Evolutionary conservation across 2,888 invertebrate genomes (phyloP).

Genomic region (Drosophila monieri): DNA sequence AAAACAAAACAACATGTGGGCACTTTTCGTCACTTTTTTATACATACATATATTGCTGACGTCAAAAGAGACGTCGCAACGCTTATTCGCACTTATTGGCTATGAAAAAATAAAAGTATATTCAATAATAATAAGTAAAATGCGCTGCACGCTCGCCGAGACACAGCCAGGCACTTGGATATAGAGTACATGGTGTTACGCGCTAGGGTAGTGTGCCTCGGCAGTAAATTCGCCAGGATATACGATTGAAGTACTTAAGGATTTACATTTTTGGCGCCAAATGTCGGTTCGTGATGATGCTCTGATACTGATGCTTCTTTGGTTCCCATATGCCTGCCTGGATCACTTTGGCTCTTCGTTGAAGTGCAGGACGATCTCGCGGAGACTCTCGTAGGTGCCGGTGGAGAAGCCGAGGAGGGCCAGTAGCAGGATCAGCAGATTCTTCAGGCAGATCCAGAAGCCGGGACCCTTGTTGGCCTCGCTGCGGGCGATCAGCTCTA

Average conservation of each 20-base stretch:
- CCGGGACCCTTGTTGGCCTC: constrained; percentile 85
- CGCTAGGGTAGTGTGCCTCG: too few relatives aligned
- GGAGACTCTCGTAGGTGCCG: constrained; percentile 90
- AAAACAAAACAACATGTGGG: constrained; percentile 1
- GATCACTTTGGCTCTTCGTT: constrained; percentile 43
- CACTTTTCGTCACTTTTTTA: constrained; percentile 3
- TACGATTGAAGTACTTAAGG: not conserved
- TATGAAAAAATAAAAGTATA: constrained; percentile 29
- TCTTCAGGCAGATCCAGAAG: constrained; percentile 85
- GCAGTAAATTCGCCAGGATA: constrained; percentile 23
- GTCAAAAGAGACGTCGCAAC: constrained; percentile 20
- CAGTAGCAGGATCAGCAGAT: constrained; percentile 87
- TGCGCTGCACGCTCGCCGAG: constrained; percentile 37
- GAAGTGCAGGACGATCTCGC: constrained; percentile 77
- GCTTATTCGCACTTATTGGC: constrained; percentile 55
- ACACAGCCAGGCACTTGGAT: constrained; percentile 15
- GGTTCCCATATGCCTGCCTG: too few relatives aligned
- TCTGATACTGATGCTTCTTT: too few relatives aligned
- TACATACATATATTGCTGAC: constrained; percentile 9
- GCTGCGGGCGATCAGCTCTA: constrained; percentile 90
- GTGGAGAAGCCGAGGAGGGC: constrained; percentile 89
- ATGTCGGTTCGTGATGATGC: too few relatives aligned
- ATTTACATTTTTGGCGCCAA: too few relatives aligned
- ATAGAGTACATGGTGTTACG: not conserved
- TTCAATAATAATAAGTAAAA: constrained; percentile 39